phyloP scores from a whole-genome alignment of 2,113 vertebrate species.

The Oryzias javanicus region DNA sequence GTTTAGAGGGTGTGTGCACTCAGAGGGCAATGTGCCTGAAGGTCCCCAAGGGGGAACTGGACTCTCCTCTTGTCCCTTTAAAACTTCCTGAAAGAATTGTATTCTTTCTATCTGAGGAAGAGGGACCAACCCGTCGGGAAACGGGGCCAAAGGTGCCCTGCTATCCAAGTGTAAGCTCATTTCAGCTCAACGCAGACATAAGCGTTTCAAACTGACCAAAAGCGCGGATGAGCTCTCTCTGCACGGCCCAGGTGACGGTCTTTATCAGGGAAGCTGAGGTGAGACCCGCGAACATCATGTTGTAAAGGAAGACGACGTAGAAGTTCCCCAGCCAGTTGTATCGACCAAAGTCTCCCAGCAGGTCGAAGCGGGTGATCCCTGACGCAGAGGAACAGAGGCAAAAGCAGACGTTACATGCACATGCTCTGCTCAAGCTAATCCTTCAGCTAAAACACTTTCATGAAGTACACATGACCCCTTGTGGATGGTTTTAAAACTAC shows the following conservation, averaged over 20 bases:
- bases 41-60: conserved; percentile 59
- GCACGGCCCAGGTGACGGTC: conserved; percentile 88
- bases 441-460: neutral
- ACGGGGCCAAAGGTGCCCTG: conserved; percentile 55
- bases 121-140: conserved; percentile 77
- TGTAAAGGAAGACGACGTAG: conserved; percentile 94
- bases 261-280: conserved; percentile 93
- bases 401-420: neutral
- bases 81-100: conserved; percentile 82
- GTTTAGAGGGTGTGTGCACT: conserved; percentile 43
- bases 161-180: conserved; percentile 29
- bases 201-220: conserved; percentile 81
- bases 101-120: conserved; percentile 83
- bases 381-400: neutral
- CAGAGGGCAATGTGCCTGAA: conserved; percentile 51
- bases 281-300: conserved; percentile 90
- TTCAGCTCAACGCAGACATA: conserved; percentile 8
- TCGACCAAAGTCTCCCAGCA: conserved; percentile 93
- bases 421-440: neutral
- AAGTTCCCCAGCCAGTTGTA: conserved; percentile 97
- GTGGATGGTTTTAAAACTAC: conserved; percentile 53
- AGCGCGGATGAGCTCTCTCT: conserved; percentile 90
- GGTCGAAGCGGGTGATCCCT: conserved; percentile 95
- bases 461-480: conserved; percentile 33
- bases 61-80: conserved; percentile 57